Evolutionary conservation across 2,113 vertebrate species (phyloP).

Genomic region (Corythaeola cristata): DNA sequence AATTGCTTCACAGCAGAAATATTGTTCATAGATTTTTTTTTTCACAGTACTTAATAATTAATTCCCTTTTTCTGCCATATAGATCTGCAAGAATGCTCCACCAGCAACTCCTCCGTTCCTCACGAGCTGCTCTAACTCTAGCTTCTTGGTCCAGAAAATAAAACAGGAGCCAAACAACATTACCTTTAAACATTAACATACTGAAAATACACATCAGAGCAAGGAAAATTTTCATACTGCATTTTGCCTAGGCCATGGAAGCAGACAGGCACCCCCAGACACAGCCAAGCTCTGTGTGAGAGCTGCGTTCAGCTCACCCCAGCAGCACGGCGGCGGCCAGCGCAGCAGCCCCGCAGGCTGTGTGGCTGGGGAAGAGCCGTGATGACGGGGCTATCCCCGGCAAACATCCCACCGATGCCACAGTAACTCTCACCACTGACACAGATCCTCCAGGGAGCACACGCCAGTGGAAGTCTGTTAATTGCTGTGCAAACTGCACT

Average conservation of each 20-base stretch:
- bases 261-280: accelerated
- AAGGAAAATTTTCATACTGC: not conserved
- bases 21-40: not conserved
- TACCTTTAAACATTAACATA: not conserved
- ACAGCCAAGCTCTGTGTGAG: not conserved
- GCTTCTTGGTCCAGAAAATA: not conserved
- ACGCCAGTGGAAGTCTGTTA: too few relatives aligned
- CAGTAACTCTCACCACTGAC: accelerated
- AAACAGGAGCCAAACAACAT: not conserved
- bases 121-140: not conserved
- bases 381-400: not conserved
- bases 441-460: accelerated
- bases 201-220: not conserved
- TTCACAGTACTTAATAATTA: not conserved
- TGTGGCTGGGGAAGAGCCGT: accelerated
- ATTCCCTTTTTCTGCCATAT: not conserved
- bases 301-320: not conserved
- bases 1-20: not conserved
- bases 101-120: not conserved
- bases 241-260: accelerated
- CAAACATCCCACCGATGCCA: accelerated
- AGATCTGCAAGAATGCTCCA: not conserved
- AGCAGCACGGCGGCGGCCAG: too few relatives aligned
- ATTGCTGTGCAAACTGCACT: not conserved
- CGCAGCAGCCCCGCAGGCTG: not conserved